Evolutionary conservation across 2,888 invertebrate genomes (phyloP).

Genomic region (Pandemis corylana): DNA sequence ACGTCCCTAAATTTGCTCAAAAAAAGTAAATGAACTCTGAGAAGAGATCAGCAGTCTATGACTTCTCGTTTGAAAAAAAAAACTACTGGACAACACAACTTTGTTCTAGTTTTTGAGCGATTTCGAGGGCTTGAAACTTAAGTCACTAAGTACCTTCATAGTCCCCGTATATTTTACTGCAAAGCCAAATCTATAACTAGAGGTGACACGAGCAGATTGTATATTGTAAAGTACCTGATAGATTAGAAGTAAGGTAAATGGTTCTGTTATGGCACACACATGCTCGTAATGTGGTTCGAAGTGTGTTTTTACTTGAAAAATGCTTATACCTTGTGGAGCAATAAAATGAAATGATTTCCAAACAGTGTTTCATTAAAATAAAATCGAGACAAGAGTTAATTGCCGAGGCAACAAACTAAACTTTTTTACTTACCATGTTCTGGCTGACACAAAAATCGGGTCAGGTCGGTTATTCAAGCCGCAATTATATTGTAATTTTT

Average conservation of each 20-base stretch:
- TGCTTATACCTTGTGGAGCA: conserved; percentile 76
- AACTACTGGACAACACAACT: too few relatives aligned
- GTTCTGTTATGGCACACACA: conserved; percentile 73
- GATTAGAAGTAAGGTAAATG: conserved; percentile 63
- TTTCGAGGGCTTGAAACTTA: not conserved
- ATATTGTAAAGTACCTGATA: conserved; percentile 76
- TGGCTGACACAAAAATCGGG: too few relatives aligned
- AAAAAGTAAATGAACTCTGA: not conserved
- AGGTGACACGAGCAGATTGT: conserved; percentile 57
- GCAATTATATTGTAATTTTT: too few relatives aligned
- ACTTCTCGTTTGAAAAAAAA: too few relatives aligned
- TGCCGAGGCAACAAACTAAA: too few relatives aligned
- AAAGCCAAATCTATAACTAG: conserved; percentile 13
- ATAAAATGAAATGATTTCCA: conserved; percentile 76
- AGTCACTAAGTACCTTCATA: not conserved
- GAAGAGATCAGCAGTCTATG: too few relatives aligned
- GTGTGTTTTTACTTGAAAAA: conserved; percentile 69
- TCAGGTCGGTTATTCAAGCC: too few relatives aligned
- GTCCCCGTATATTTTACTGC: conserved; percentile 2
- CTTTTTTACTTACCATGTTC: too few relatives aligned
- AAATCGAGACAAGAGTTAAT: not conserved
- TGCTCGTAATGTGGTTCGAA: conserved; percentile 64
- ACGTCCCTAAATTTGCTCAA: not conserved
- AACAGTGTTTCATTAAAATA: conserved; percentile 57
- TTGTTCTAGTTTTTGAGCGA: not conserved